Base-by-base conservation (phyloP, 2,113 vertebrate genomes). In the Anthoscopus minutus region DNA sequence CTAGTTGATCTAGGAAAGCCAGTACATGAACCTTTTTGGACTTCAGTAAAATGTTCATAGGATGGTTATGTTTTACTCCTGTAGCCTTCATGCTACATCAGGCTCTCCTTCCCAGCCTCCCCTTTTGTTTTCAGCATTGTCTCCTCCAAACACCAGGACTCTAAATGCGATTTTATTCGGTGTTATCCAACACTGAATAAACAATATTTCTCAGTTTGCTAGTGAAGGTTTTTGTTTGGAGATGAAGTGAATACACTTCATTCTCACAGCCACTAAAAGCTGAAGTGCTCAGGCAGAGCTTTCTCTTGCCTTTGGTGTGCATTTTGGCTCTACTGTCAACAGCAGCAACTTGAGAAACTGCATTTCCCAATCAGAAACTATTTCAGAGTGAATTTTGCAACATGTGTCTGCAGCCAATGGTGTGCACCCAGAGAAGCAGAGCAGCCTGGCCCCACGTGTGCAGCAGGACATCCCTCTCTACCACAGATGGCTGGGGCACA, bases 381-480 rank as follows among this genome's bases (percentile, higher is more conserved):
- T 15, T 60, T 60, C 45, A 44, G 37, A 67, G 27, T 10, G 17
- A 44, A 44, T 67, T 76, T 76, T 58, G 25, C 25, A 67, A 57
- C 25, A 30, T 35, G 9, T 42, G 16, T 10, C 50, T 30, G 24
- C 35, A 74, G 51, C 9, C 33, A 0, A 8, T 19, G 28, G 1
- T 15, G 23, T 3, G 1, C 33, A 10, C 48, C 44, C 21, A 35
- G 31, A 50, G 16, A 31, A 66, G 51, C 13, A 8, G 44, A 76
- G 61, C 31, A 8, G 70, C 8, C 37, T 2, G 1, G 3, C 69
- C n/a, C n/a, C 1, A 0, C 16, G n/a, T 12, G 15, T 15, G 25
- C 14, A 31, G 20, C 47, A 64, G 31, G 38, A 65, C 0, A 0
- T 19, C 15, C 19, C 38, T 35, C 48, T 53, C 27, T 37, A 37